Base-by-base conservation (phyloP, 2,113 vertebrate species). In the Amphiprion ocellaris region DNA sequence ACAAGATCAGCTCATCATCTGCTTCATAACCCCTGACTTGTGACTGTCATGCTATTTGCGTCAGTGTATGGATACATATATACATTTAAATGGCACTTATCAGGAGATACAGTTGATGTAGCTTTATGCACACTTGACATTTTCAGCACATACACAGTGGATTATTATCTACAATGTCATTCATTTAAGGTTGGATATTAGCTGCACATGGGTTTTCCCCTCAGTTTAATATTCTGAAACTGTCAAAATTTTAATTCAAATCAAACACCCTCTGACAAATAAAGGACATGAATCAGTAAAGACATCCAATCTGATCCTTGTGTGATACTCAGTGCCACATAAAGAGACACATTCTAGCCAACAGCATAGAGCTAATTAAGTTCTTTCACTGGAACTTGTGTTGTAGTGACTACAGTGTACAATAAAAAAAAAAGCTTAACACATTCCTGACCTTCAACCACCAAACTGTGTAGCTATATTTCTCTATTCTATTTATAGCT, bases 21-120 rank as follows among this genome's bases (percentile, higher is more conserved):
- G 7, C 44, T 46, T 70, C 41, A 56, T 8, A 28, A 21, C 8
- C 53, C 5, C 44, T 14, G 26, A 68, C 58, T 61, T 64, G 44
- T 66, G 60, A 58, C 61, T 59, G 59, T 64, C 67, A 69, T 65
- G 33, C 17, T 53, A 39, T 81, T 52, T n/a, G 33, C 10, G 17
- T 62, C 44, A 11, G 41, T 37, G 61, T 19, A 52, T 37, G 52
- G 21, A 37, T 37, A 9, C 24, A 50, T 64, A 64, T 2, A 30
- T 53, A 47, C 46, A 47, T 37, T 10, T 49, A 49, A 17, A 47
- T 47, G 15, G 12, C 10, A 17, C 47, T 49, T 19, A 44, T 44
- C 21, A 24, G 3, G 37, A 46, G 28, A 58, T 69, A n/a, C 12
- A 17, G 37, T 2, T 47, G 5, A 16, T 37, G 12, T 11, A 10